These are phyloP conservation scores for Tetrax tetrax DNA, from an alignment of 2,113 vertebrate species.

Conservation along the genomic window DNA sequence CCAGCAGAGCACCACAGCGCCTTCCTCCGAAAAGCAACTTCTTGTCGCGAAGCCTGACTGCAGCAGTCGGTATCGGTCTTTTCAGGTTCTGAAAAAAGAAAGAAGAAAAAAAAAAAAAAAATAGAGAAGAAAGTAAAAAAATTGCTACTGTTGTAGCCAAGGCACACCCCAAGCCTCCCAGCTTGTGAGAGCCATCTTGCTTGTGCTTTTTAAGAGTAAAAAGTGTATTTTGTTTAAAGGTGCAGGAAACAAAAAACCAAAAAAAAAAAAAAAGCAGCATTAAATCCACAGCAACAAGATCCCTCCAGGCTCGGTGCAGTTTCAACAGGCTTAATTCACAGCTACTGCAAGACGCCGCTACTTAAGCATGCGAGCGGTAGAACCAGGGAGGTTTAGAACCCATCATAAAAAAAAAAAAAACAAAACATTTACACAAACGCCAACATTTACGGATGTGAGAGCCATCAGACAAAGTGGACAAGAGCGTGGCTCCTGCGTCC, in stretches of 20 bases:
- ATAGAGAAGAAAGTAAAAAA: background rate
- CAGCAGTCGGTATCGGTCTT: background rate
- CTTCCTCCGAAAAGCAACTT: constrained; percentile 14
- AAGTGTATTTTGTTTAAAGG: background rate
- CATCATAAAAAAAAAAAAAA: background rate
- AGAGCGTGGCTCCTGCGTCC: accelerated
- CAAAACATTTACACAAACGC: background rate
- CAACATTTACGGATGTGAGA: accelerated
- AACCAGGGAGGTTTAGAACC: background rate
- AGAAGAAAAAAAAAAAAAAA: background rate
- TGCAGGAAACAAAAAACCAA: background rate
- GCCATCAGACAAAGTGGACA: accelerated
- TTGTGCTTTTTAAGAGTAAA: background rate
- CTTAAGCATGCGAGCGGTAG: background rate
- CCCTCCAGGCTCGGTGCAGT: background rate
- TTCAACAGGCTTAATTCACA: background rate
- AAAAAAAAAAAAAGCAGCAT: background rate
- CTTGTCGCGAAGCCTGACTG: constrained; percentile 35
- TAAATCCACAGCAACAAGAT: background rate
- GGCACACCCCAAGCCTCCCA: background rate
- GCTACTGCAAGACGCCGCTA: background rate
- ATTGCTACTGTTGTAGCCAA: background rate
- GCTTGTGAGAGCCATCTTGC: accelerated
- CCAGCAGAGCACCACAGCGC: background rate
- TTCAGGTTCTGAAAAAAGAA: constrained; percentile 32